phyloP scores from a whole-genome alignment of 1,140 invertebrate genomes.

The Drosophila repletoides region DNA sequence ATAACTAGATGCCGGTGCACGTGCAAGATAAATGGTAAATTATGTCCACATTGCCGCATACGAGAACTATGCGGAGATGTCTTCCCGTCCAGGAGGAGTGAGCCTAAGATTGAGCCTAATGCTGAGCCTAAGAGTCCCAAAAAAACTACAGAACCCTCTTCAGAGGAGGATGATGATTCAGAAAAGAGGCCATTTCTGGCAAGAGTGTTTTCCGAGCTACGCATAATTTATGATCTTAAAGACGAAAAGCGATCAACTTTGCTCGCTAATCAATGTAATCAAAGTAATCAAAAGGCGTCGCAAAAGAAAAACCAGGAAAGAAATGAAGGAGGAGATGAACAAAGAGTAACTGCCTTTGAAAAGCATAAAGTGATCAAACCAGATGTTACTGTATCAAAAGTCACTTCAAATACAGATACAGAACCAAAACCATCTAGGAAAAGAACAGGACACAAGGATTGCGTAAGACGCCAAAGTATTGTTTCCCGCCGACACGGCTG shows the following conservation, averaged over 20 bases:
- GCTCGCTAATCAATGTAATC: too few relatives aligned
- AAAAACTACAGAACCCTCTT: too few relatives aligned
- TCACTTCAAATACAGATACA: too few relatives aligned
- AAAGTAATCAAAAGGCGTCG: background rate
- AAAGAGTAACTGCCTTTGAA: background rate
- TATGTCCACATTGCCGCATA: slow-evolving; percentile 77
- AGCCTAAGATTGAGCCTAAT: slow-evolving; percentile 9
- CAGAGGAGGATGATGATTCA: slow-evolving; percentile 49
- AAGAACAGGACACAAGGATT: slow-evolving; percentile 49
- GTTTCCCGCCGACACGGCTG: slow-evolving; percentile 73
- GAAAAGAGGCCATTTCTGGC: slow-evolving; percentile 58
- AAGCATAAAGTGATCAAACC: too few relatives aligned
- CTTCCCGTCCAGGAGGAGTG: slow-evolving; percentile 35
- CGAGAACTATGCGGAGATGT: slow-evolving; percentile 60
- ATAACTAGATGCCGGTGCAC: slow-evolving; percentile 56
- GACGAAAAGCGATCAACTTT: slow-evolving; percentile 39
- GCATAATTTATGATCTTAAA: slow-evolving; percentile 67
- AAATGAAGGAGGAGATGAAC: background rate
- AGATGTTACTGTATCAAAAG: too few relatives aligned
- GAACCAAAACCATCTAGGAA: background rate
- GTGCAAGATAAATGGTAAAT: slow-evolving; percentile 48
- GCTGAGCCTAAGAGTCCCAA: slow-evolving; percentile 16
- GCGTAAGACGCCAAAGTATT: slow-evolving; percentile 30
- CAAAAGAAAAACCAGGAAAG: background rate
- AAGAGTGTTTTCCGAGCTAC: slow-evolving; percentile 69